A percentile compares a stretch with the other conserved stretches of the same genome.
These are phyloP conservation scores for Hyla sarda DNA, from an alignment of 2,113 vertebrate species.

Conservation along the genomic window DNA sequence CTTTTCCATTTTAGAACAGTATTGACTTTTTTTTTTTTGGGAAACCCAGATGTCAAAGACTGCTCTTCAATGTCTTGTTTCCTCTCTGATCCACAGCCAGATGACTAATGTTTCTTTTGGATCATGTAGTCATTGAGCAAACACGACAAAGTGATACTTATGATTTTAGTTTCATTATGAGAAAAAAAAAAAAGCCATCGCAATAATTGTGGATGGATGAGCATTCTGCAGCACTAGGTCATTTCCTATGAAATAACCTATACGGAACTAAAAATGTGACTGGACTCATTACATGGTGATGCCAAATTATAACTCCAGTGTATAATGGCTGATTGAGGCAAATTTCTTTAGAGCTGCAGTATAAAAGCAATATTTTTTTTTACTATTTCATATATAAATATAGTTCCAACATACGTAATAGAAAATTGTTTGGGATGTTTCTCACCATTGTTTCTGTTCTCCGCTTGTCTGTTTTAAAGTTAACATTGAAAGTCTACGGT, in stretches of 20 bases:
- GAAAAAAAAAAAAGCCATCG: neutral
- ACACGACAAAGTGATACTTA: neutral
- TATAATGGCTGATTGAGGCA: too few species aligned
- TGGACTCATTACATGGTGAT: neutral
- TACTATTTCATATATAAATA: too few species aligned
- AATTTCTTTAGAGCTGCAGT: too few species aligned
- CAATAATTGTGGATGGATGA: neutral
- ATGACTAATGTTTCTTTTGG: constrained; percentile 20
- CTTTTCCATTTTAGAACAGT: neutral
- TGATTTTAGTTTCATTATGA: constrained; percentile 10
- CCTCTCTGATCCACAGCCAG: neutral
- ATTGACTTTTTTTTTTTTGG: neutral
- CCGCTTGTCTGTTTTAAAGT: too few species aligned
- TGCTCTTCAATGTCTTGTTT: neutral
- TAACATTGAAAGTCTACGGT: too few species aligned
- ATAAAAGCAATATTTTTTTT: too few species aligned
- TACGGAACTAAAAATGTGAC: neutral
- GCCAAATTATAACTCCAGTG: too few species aligned
- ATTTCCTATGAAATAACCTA: neutral
- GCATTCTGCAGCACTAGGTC: neutral
- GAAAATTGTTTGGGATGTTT: too few species aligned
- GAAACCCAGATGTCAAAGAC: constrained; percentile 3
- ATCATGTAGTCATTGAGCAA: neutral
- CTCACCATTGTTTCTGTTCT: too few species aligned
- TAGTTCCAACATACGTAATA: too few species aligned